Evolutionary conservation across 2,797 vertebrate genomes (phyloP), one percentile per base, ranked within the genome.

Genomic region (Enteromius afrohamiltoni): DNA sequence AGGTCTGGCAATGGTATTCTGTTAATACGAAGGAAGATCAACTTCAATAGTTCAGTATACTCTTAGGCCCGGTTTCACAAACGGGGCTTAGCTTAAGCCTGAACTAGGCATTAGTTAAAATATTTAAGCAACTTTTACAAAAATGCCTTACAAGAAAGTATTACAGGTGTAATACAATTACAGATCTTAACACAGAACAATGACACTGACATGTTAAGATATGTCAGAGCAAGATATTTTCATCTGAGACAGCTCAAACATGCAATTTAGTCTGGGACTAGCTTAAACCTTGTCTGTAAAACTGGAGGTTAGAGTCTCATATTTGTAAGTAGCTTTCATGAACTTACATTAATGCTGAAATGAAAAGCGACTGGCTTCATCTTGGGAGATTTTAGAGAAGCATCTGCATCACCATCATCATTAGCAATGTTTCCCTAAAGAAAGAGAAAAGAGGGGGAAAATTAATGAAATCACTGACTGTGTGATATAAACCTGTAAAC

Each of bases 1-100:
- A 40, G 95, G 94, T 77, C 95, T 97, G 83, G 85, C 93, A 68
- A 95, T 83, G 4, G 91, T 79, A 80, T 95, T 95, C 95, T 96
- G 75, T 16, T 11, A 45, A 82, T 11, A 86, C 1, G 75, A 65
- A 37, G 7, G 31, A 55, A 34, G 19, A 45, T 13, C 1, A 2
- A n/a, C 86, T 53, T 82, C 2, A 71, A 77, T 19, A 49, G 64
- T 47, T 49, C 47, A n/a, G 34, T 34, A 34, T 1, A 9, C 19
- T 23, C 7, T 37, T 6, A 37, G 34, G 34, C 34, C 34, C 6
- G 31, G 31, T 37, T 37, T 37, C 34, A 37, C 34, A 37, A 37
- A 37, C 5, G 34, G 34, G 34, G 34, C 34, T 37, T 37, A 37
- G 5, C 34, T 37, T 37, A 31, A 31, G 31, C 31, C 31, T 2